These are phyloP conservation scores for Camelus dromedarius DNA, from an alignment of 2,113 vertebrate species.

Conservation along the genomic window DNA sequence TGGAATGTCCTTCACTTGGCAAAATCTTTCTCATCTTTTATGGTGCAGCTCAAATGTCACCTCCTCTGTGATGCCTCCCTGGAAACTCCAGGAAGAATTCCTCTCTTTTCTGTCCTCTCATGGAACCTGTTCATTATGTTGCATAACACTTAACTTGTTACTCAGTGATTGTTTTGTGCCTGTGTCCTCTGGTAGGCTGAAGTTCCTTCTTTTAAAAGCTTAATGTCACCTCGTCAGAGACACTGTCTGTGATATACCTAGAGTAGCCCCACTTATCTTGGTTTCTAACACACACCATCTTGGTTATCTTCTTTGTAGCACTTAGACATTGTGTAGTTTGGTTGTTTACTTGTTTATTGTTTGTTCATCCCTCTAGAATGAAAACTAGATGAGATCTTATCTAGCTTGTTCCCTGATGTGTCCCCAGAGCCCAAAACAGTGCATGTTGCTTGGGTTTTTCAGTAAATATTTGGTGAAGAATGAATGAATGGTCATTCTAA, in stretches of 20 bases:
- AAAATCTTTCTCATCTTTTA: neutral
- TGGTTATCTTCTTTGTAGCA: neutral
- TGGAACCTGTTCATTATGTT: neutral
- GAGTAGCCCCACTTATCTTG: neutral
- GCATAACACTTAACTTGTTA: neutral
- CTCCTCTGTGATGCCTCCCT: neutral
- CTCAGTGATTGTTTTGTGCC: neutral
- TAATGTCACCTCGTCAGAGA: neutral
- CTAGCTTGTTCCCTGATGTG: neutral
- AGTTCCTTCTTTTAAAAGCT: neutral
- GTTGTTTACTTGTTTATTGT: neutral
- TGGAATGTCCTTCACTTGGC: neutral
- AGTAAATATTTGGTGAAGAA: neutral
- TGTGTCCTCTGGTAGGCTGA: neutral
- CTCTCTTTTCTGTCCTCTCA: neutral
- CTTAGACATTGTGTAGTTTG: neutral
- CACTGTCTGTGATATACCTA: neutral
- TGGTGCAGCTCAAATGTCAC: neutral
- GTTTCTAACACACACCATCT: neutral
- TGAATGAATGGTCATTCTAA: neutral
- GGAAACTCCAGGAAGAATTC: neutral
- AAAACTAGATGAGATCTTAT: slow-evolving; percentile 1
- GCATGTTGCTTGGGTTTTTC: neutral
- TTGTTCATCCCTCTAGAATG: neutral
- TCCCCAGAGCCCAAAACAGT: neutral